Percentiles rank a stretch among this genome's conserved stretches.
Evolutionary conservation across 2,797 vertebrate genomes (phyloP).

Genomic region (Todus mexicanus): DNA sequence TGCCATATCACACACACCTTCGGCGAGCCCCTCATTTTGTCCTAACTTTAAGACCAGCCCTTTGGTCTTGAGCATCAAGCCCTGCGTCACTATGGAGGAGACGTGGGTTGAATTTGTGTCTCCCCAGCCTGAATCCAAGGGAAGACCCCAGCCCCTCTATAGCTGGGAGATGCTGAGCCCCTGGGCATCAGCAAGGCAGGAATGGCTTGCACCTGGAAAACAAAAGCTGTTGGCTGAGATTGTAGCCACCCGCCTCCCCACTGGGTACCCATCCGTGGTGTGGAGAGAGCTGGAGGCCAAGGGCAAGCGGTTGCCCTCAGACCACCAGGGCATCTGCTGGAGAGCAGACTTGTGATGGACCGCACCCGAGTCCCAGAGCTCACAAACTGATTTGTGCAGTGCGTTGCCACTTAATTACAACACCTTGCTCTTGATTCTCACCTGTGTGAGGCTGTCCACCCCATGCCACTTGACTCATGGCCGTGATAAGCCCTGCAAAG

Average conservation of each 20-base stretch:
- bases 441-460: neutral
- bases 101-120: neutral
- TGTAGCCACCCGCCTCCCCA: neutral
- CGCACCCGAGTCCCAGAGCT: neutral
- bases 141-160: neutral
- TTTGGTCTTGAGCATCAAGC: neutral
- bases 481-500: neutral
- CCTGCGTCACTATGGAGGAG: rapidly evolving
- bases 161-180: neutral
- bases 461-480: neutral
- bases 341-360: neutral
- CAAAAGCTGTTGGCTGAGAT: neutral
- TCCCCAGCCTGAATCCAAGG: neutral
- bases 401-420: neutral
- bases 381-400: too few species aligned
- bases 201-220: neutral
- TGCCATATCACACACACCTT: rapidly evolving
- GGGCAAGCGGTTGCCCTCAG: rapidly evolving
- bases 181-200: neutral
- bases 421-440: neutral
- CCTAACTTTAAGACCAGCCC: neutral
- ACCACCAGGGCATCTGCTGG: neutral
- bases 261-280: rapidly evolving
- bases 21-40: rapidly evolving
- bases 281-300: neutral